Evolutionary conservation across 2,888 invertebrate genomes (phyloP).

Genomic region (Cephus nigrinus): DNA sequence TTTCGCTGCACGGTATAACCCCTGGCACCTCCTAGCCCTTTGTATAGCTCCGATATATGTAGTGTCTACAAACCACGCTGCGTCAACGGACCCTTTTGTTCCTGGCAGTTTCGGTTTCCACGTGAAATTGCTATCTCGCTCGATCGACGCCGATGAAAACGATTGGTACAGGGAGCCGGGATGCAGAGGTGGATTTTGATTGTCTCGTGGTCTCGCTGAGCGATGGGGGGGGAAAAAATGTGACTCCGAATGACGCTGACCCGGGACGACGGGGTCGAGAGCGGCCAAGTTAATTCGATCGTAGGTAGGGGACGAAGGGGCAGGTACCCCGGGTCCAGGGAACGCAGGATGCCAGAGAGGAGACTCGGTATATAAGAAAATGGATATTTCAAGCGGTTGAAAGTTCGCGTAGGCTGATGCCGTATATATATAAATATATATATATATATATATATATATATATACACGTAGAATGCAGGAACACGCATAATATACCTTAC

Average conservation of each 20-base stretch:
- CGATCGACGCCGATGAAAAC: neutral
- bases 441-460: slow-evolving; percentile 26
- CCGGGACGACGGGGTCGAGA: neutral
- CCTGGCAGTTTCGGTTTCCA: neutral
- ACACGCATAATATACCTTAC: slow-evolving; percentile 43
- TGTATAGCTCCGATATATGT: neutral
- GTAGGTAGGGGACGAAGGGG: neutral
- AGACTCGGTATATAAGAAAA: slow-evolving; percentile 18
- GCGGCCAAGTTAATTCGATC: neutral
- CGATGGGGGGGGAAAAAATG: neutral
- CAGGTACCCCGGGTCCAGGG: neutral
- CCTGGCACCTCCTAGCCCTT: neutral
- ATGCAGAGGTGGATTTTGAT: neutral
- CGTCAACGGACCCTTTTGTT: neutral
- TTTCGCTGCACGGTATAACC: slow-evolving; percentile 45
- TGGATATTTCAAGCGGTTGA: slow-evolving; percentile 17
- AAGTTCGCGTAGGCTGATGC: slow-evolving; percentile 13
- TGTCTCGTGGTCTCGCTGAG: neutral
- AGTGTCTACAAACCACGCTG: neutral
- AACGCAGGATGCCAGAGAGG: neutral
- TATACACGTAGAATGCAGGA: neutral
- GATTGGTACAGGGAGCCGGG: neutral
- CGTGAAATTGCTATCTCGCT: neutral
- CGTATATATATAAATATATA: slow-evolving; percentile 31
- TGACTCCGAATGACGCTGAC: neutral